Base-by-base conservation (phyloP, 2,888 invertebrate genomes). In the Pemphredon lugubris region DNA sequence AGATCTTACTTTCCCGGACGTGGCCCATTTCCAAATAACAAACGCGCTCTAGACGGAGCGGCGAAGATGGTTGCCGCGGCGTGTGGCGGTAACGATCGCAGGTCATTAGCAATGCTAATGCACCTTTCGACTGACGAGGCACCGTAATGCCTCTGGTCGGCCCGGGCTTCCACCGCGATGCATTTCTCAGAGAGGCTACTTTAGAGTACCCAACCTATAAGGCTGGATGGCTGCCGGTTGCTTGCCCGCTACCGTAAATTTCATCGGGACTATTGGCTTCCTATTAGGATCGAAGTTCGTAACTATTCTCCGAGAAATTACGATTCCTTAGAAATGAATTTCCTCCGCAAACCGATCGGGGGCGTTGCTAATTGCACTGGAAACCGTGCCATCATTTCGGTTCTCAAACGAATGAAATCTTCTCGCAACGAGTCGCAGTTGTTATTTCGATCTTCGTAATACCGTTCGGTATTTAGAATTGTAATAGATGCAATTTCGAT, bases 71-170 rank as follows among this genome's bases (percentile, higher is more conserved):
- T 70, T 32, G 67, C 63, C 75, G 81, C 76, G 78, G 82, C 84
- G 86, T 84, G 83, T 84, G 85, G 81, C 73, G 83, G 86, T 87
- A 88, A 88, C 86, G 88, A 88, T 84, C 83, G 80, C 59, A 47
- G 44, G 85, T 86, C 85, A 88, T 88, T 88, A 88, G 87, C 88
- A 88, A 84, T 88, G 88, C 88, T 87, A 88, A 88, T 88, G 87
- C 83, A 84, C 81, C 83, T 86, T 88, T 85, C 87, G 87, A 85
- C 85, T 84, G 87, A 88, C 86, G 88, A 87, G 84, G 77, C 84
- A 81, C 69, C 82, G 80, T 83, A 85, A 85, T 83, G 82, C 84
- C 76, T 69, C 74, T 71, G 77, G 77, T 71, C 64, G 66, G 58
- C 64, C n/a, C 50, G 30, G 48, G 42, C 63, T 61, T 54, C 69